Conservation (phyloP, 2,888 invertebrate genomes). For the Autographa pulchrina region DNA sequence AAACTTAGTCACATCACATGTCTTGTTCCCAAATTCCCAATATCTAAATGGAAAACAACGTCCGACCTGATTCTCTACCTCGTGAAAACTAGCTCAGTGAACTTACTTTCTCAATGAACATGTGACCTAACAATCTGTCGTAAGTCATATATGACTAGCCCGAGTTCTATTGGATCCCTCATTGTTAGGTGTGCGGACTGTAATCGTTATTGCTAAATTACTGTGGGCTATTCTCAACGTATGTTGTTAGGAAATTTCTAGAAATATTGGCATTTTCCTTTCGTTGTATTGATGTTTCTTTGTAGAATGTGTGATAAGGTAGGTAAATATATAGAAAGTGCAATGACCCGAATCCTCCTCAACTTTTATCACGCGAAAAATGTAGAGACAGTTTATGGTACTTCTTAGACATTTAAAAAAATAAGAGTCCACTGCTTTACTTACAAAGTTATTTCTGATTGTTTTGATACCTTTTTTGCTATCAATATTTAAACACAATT, state of each 20-base stretch:
- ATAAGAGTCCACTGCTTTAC: too few relatives aligned
- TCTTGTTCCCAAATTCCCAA: neutral
- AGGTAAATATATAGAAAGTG: neutral
- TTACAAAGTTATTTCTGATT: neutral
- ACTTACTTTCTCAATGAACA: constrained; percentile 37
- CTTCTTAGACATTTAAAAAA: too few relatives aligned
- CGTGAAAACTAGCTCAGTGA: constrained; percentile 23
- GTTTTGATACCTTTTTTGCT: neutral
- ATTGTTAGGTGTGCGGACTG: constrained; percentile 48
- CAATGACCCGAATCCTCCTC: neutral
- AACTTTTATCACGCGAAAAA: neutral
- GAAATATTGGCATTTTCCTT: constrained; percentile 4
- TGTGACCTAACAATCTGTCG: constrained; percentile 40
- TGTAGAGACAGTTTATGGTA: too few relatives aligned
- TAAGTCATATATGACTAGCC: constrained; percentile 34
- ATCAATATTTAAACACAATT: too few relatives aligned
- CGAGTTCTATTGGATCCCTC: constrained; percentile 49
- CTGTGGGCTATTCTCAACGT: constrained; percentile 39
- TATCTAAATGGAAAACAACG: constrained; percentile 3
- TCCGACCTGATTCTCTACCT: constrained; percentile 19
- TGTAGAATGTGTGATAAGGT: too few relatives aligned
- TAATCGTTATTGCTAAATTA: constrained; percentile 60
- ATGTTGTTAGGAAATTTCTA: constrained; percentile 24
- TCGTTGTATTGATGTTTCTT: neutral
- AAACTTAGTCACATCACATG: neutral